Conservation (phyloP, 2,797 vertebrate species). For the Rhinoraja longicauda region DNA sequence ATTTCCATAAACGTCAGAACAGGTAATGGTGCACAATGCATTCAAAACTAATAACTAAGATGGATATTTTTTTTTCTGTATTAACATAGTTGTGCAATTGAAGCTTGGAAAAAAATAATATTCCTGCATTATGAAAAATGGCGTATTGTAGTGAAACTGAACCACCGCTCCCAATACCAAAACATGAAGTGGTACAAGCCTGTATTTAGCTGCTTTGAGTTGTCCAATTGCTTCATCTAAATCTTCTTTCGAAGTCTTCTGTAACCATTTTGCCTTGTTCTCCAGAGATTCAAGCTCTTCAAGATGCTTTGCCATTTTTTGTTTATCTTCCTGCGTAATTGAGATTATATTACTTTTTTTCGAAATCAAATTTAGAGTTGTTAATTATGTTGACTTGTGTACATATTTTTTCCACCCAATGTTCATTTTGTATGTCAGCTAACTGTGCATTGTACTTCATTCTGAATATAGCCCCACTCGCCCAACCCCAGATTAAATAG, state of each 20-base stretch:
- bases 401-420: neutral
- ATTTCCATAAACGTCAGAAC: too few species aligned
- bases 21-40: too few species aligned
- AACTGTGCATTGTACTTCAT: neutral
- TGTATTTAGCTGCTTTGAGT: constrained; percentile 54
- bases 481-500: neutral
- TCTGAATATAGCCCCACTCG: neutral
- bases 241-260: constrained; percentile 59
- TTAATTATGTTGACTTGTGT: neutral
- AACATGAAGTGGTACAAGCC: constrained; percentile 50
- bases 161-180: too few species aligned
- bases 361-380: neutral
- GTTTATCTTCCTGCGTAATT: constrained; percentile 5
- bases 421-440: neutral
- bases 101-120: too few species aligned
- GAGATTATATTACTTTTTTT: neutral
- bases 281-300: constrained; percentile 58
- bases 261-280: constrained; percentile 58
- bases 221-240: constrained; percentile 60
- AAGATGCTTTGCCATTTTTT: constrained; percentile 40
- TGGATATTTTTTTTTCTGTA: too few species aligned
- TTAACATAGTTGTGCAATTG: too few species aligned
- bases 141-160: too few species aligned
- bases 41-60: too few species aligned
- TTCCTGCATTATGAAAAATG: neutral